Conservation (phyloP, 2,797 vertebrate species). For the Myotis pilosus region DNA sequence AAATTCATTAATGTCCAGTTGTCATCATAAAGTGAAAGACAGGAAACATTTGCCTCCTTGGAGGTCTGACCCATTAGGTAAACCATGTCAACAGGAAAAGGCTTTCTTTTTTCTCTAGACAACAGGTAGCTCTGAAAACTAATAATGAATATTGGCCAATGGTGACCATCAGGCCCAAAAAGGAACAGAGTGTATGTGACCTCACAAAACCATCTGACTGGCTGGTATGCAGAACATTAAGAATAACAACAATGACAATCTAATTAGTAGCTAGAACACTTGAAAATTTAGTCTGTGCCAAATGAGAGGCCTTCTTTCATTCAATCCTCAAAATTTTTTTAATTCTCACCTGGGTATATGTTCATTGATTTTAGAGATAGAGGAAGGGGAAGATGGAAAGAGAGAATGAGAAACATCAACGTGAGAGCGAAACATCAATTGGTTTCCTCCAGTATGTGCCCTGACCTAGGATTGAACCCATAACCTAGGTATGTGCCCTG, state of each 20-base stretch:
- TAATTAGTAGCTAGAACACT: neutral
- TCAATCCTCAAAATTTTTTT: neutral
- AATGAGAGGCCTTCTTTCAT: neutral
- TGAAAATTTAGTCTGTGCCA: neutral
- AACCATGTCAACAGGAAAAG: neutral
- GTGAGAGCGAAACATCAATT: neutral
- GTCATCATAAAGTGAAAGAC: neutral
- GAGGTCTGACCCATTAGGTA: neutral
- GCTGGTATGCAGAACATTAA: neutral
- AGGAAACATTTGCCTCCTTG: neutral
- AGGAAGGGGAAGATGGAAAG: neutral
- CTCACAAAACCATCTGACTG: neutral
- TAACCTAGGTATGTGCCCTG: neutral
- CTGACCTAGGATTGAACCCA: neutral
- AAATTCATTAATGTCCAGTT: neutral
- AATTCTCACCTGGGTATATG: neutral
- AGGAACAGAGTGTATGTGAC: neutral
- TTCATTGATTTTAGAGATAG: neutral
- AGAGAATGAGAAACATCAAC: neutral
- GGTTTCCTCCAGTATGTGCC: neutral
- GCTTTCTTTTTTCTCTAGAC: neutral
- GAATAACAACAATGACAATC: neutral
- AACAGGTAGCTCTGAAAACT: neutral
- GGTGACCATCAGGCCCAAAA: neutral
- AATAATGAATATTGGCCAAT: neutral